Evolutionary conservation across 2,888 invertebrate genomes (phyloP), one percentile per base, ranked within the genome.

Genomic region (Patella caerulea): DNA sequence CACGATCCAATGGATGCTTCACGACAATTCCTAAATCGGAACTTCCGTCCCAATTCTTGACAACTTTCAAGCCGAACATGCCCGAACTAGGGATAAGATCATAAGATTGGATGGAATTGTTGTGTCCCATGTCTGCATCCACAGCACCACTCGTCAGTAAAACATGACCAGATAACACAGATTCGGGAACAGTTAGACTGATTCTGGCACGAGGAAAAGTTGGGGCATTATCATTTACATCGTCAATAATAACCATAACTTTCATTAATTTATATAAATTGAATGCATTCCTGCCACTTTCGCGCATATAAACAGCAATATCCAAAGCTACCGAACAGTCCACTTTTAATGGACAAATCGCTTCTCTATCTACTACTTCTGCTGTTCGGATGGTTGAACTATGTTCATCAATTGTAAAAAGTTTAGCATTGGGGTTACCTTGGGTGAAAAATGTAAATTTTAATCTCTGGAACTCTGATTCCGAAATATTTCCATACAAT

Each of bases 141-240:
- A 83, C 79, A 0, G 88, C 87, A 56, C 85, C 84, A 71, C 86
- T 85, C 59, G 86, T 83, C 14, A 78, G 82, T 56, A 86, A 83
- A 7, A 81, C 78, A 19, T 86, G 83, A 19, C 81, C 83, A 12
- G 83, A 76, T 9, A 83, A 82, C 5, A 84, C 78, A 0, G 85
- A 83, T 79, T 88, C 88, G 3, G 86, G 83, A 7, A 87, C 84
- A 34, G 83, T 83, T 19, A 87, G 76, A 5, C 80, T 79, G 12
- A 86, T 78, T 34, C 73, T 71, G 11, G 78, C 76, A 7, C 78
- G 73, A 17, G 86, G 86, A 78, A 88, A 87, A 5, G 72, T 71
- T 34, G 87, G 88, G 2, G 84, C 79, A 80, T 87, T 87, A 73
- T 88, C 87, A 74, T 88, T 88, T 19, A 87, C 84, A 76, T 87